Percentiles rank a stretch among this genome's conserved stretches.
phyloP scores from a whole-genome alignment of 2,888 invertebrate species.

The Euproctis similis region DNA sequence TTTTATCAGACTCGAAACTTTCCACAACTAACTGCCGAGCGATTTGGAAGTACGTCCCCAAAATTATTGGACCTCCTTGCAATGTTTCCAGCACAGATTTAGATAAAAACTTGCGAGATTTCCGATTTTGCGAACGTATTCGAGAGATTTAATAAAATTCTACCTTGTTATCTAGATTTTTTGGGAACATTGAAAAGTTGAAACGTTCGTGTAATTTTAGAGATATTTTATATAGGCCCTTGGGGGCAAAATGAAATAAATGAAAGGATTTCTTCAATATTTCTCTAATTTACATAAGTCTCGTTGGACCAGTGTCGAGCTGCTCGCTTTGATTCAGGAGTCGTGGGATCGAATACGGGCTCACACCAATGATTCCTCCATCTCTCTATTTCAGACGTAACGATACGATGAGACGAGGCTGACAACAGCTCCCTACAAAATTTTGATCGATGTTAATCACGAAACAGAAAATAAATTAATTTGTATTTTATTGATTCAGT shows the following conservation, averaged over 20 bases:
- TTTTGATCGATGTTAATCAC: too few relatives aligned
- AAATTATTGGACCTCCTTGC: conserved; percentile 26
- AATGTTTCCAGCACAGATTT: conserved; percentile 17
- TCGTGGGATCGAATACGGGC: too few relatives aligned
- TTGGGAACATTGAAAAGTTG: conserved; percentile 1
- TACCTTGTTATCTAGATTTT: conserved; percentile 5
- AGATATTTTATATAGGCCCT: background rate
- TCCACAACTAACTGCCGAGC: conserved; percentile 22
- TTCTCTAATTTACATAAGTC: too few relatives aligned
- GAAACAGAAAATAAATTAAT: too few relatives aligned
- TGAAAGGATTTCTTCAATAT: too few relatives aligned
- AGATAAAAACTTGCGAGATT: conserved; percentile 20
- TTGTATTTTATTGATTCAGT: too few relatives aligned
- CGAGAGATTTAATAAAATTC: conserved; percentile 7
- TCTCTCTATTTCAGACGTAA: too few relatives aligned
- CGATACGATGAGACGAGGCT: too few relatives aligned
- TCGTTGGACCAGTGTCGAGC: too few relatives aligned
- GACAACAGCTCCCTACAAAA: too few relatives aligned
- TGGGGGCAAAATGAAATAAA: background rate
- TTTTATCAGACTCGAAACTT: conserved; percentile 43
- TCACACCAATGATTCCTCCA: too few relatives aligned
- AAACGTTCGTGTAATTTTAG: background rate
- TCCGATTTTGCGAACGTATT: conserved; percentile 10
- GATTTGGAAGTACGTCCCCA: conserved; percentile 20
- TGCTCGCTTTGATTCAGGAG: too few relatives aligned